Evolutionary conservation across 2,888 invertebrate species (phyloP).

Genomic region (Vesta saturnalis): DNA sequence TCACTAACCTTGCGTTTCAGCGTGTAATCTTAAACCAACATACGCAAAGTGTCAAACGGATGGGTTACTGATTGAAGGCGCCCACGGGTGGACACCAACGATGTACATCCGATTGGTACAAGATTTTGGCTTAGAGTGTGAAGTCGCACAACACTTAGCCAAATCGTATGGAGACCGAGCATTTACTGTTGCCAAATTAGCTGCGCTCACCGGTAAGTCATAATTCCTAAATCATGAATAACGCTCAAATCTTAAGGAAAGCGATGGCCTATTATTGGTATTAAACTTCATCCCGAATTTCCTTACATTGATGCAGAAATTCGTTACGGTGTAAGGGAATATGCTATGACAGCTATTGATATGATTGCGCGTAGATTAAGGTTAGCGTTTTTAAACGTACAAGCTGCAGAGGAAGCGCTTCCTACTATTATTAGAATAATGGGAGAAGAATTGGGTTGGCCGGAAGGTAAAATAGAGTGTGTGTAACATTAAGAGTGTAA

Average conservation of each 20-base stretch:
- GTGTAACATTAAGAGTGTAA: slow-evolving; percentile 1
- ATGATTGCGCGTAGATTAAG: slow-evolving; percentile 95
- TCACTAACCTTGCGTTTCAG: slow-evolving; percentile 60
- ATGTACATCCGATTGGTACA: slow-evolving; percentile 98
- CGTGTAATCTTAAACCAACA: slow-evolving; percentile 77
- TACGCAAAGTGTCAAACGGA: slow-evolving; percentile 81
- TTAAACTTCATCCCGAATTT: slow-evolving; percentile 96
- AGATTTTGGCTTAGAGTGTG: slow-evolving; percentile 97
- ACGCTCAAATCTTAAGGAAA: slow-evolving; percentile 62
- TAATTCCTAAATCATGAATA: background rate
- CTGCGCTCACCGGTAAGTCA: slow-evolving; percentile 86
- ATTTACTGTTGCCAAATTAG: slow-evolving; percentile 97
- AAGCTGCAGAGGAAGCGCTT: slow-evolving; percentile 96
- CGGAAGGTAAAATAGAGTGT: slow-evolving; percentile 55
- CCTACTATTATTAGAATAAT: slow-evolving; percentile 94
- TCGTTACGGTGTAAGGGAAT: slow-evolving; percentile 94
- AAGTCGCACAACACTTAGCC: slow-evolving; percentile 95
- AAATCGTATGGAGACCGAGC: slow-evolving; percentile 98
- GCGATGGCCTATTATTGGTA: slow-evolving; percentile 98
- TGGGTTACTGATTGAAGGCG: slow-evolving; percentile 94
- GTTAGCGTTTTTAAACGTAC: slow-evolving; percentile 95
- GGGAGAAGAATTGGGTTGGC: slow-evolving; percentile 96
- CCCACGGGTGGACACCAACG: slow-evolving; percentile 96
- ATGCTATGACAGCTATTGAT: slow-evolving; percentile 95
- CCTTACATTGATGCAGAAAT: slow-evolving; percentile 98